These are phyloP conservation scores for Scaptodrosophila latifasciaeformis DNA, from an alignment of 2,888 invertebrate genomes.

Conservation along the genomic window DNA sequence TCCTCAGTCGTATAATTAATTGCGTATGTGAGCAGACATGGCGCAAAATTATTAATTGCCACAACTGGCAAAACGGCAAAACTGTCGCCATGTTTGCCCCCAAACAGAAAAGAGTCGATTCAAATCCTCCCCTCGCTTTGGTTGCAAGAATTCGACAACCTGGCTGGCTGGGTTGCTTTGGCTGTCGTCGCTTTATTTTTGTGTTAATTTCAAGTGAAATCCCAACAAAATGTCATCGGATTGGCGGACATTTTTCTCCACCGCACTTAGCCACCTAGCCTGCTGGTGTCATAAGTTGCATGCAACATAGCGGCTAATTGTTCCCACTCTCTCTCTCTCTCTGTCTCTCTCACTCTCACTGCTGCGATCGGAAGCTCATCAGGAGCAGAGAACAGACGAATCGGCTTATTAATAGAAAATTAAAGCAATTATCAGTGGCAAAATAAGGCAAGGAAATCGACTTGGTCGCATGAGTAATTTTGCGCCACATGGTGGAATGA, in stretches of 20 bases:
- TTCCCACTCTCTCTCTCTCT: too few relatives aligned
- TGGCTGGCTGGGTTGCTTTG: conserved; percentile 5
- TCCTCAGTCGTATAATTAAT: conserved; percentile 70
- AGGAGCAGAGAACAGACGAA: conserved; percentile 20
- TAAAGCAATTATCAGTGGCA: conserved; percentile 67
- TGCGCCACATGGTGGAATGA: conserved; percentile 58
- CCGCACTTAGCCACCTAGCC: conserved; percentile 6
- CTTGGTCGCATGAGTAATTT: conserved; percentile 61
- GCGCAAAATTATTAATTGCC: conserved; percentile 73
- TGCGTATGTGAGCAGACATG: conserved; percentile 65
- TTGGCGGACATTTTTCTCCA: too few relatives aligned
- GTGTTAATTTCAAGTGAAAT: conserved; percentile 47
- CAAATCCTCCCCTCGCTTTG: too few relatives aligned
- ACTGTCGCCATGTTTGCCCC: conserved; percentile 63
- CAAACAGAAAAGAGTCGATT: too few relatives aligned
- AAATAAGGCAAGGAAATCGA: conserved; percentile 58
- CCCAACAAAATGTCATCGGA: conserved; percentile 26
- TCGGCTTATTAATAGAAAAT: conserved; percentile 68
- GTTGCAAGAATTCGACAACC: conserved; percentile 15
- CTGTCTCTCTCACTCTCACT: background rate
- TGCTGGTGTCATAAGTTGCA: conserved; percentile 62
- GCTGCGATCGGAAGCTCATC: too few relatives aligned
- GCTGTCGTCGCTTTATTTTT: conserved; percentile 61
- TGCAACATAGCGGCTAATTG: conserved; percentile 70
- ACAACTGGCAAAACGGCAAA: conserved; percentile 51